Base-by-base conservation (phyloP, 2,113 vertebrate species). In the Clupea harengus region DNA sequence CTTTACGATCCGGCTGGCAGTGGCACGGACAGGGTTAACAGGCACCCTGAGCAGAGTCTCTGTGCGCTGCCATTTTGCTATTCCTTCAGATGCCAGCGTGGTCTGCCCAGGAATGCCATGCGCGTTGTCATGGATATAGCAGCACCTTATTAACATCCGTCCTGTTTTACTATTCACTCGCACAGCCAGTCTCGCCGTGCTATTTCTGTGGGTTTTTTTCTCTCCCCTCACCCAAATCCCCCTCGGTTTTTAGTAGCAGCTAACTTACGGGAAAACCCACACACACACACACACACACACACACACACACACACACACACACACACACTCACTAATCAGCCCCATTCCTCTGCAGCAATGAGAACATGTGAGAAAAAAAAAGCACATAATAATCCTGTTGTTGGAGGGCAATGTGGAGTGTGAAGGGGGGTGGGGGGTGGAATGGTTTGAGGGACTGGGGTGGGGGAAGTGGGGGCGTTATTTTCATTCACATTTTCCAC, bases 401-500 rank as follows among this genome's bases (percentile, higher is more conserved):
- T 57, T 64, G 72, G n/a, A 49, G 81, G 22, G 44, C 81, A n/a
- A 50, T 50, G 64, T 67, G 54, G 44, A 60, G 25, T 57, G 44
- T 60, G 50, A 64, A 64, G 52, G 72, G 22, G 20, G 50, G 28
- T 28, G 82, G 81, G 64, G 49, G 88, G 88, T 83, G 11, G 28
- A 28, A 15, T 25, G 11, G 64, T 72, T 11, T 9, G 64, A 28
- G 64, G 64, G 64, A 28, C n/a, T 25, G 64, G 60, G 60, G 22
- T 67, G 60, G 60, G 25, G 2, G 57, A 39, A 39, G 39, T 6
- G 57, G 82, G 49, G 87, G 89, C 86, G 64, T 87, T 90, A 89
- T 90, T 93, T 93, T 94, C 93, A 95, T 95, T 95, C 92, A 94
- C 93, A 94, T 93, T 94, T 94, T 94, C 92, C 91, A 93, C 87